Percentiles rank a stretch among this genome's conserved stretches.
Conservation (phyloP, 2,888 invertebrate genomes). For the Aphelenchoides bicaudatus region DNA sequence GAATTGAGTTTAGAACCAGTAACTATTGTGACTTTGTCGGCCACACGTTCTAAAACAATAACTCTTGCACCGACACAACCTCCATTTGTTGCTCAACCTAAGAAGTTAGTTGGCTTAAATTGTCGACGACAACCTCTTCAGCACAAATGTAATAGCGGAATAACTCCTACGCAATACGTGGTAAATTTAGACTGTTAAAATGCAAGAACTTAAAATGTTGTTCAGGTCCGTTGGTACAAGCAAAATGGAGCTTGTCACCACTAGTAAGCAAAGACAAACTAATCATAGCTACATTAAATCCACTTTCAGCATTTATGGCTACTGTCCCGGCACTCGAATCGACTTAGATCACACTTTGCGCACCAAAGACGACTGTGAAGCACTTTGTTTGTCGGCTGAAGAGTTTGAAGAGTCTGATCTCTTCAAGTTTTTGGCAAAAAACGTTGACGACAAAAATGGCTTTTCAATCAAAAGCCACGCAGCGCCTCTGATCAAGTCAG, state of each 20-base stretch:
- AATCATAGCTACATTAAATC: background rate
- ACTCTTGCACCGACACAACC: background rate
- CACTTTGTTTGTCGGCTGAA: slow-evolving; percentile 21
- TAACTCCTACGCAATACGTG: no score
- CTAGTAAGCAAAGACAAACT: slow-evolving; percentile 17
- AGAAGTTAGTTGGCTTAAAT: background rate
- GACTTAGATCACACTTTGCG: slow-evolving; percentile 24
- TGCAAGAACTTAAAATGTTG: slow-evolving; percentile 22
- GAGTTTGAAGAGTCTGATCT: slow-evolving; percentile 16
- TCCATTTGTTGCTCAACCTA: background rate
- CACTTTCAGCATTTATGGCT: slow-evolving; percentile 21
- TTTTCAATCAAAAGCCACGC: slow-evolving; percentile 1
- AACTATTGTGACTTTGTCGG: slow-evolving; percentile 7
- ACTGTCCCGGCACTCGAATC: slow-evolving; percentile 22
- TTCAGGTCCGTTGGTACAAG: slow-evolving; percentile 27
- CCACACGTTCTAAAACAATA: background rate
- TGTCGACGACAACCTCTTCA: slow-evolving; percentile 22
- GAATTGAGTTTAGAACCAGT: background rate
- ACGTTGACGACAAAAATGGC: slow-evolving; percentile 3
- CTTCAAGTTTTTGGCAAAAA: slow-evolving; percentile 18
- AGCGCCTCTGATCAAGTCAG: background rate
- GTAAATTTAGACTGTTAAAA: slow-evolving; percentile 4
- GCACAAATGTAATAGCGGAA: slow-evolving; percentile 7
- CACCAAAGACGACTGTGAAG: slow-evolving; percentile 31
- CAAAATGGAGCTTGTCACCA: slow-evolving; percentile 24